Conservation (phyloP, 1,140 invertebrate species). For the Ridgeia piscesae region DNA sequence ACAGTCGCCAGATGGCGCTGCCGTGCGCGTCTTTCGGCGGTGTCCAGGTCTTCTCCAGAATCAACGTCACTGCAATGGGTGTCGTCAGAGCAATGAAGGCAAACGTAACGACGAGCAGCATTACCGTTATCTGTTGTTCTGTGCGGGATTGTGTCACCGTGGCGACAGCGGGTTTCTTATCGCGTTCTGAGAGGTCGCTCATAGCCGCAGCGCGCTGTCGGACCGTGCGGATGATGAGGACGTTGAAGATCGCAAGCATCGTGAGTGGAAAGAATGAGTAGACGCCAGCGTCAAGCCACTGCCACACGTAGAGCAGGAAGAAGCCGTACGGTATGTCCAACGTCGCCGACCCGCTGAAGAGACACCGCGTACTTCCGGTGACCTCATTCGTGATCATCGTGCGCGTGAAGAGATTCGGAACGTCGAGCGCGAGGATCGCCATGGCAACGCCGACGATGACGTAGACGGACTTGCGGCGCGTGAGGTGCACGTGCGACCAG, state of each 20-base stretch:
- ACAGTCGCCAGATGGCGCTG: background rate
- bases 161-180: background rate
- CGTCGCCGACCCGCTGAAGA: too few species aligned
- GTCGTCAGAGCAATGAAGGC: slow-evolving; percentile 7
- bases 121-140: background rate
- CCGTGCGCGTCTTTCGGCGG: background rate
- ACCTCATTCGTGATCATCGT: too few species aligned
- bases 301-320: slow-evolving; percentile 10
- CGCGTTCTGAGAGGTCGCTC: background rate
- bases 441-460: background rate
- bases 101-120: background rate
- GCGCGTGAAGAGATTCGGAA: too few species aligned
- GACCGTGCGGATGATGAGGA: slow-evolving; percentile 11
- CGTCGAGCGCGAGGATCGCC: too few species aligned
- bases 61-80: background rate
- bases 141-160: background rate
- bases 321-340: background rate
- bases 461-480: slow-evolving; percentile 5
- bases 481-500: slow-evolving; percentile 8
- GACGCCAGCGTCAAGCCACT: background rate
- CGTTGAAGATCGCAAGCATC: background rate
- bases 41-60: background rate
- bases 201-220: background rate
- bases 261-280: background rate
- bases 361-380: too few species aligned